Percentiles rank a stretch among this genome's conserved stretches.
Evolutionary conservation across 2,113 vertebrate genomes (phyloP).

Genomic region (Anguilla japonica): DNA sequence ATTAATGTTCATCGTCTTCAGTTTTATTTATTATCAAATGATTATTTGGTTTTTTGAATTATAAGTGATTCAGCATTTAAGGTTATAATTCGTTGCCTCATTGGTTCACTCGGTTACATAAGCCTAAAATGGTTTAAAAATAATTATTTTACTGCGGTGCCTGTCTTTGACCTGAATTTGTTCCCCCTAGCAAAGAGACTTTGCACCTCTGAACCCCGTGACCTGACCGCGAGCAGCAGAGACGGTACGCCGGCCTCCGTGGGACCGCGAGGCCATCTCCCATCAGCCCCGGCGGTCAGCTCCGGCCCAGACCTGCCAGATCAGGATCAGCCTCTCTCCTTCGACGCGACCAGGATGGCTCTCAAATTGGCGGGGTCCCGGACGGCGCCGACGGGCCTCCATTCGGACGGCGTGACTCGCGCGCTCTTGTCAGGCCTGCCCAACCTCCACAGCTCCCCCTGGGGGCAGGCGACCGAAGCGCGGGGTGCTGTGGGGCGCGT

Average conservation of each 20-base stretch:
- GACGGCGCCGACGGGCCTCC: constrained; percentile 28
- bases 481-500: neutral
- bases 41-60: neutral
- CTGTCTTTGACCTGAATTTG: neutral
- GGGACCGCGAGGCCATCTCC: neutral
- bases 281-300: neutral
- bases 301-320: constrained; percentile 25
- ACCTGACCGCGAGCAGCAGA: constrained; percentile 12
- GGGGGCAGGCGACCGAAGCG: constrained; percentile 1
- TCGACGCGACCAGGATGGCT: constrained; percentile 60
- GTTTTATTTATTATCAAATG: constrained; percentile 50
- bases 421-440: constrained; percentile 64
- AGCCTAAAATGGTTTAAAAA: neutral
- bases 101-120: neutral
- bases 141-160: neutral
- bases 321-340: constrained; percentile 72
- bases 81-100: too few species aligned
- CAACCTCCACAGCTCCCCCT: constrained; percentile 53
- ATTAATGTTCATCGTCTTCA: neutral
- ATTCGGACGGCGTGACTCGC: constrained; percentile 51
- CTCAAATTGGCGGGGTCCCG: constrained; percentile 61
- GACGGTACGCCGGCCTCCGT: constrained; percentile 10
- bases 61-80: too few species aligned
- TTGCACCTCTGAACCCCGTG: constrained; percentile 19
- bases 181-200: constrained; percentile 38